Base-by-base conservation (phyloP, 2,888 invertebrate species). In the Standfussiana lucernea region DNA sequence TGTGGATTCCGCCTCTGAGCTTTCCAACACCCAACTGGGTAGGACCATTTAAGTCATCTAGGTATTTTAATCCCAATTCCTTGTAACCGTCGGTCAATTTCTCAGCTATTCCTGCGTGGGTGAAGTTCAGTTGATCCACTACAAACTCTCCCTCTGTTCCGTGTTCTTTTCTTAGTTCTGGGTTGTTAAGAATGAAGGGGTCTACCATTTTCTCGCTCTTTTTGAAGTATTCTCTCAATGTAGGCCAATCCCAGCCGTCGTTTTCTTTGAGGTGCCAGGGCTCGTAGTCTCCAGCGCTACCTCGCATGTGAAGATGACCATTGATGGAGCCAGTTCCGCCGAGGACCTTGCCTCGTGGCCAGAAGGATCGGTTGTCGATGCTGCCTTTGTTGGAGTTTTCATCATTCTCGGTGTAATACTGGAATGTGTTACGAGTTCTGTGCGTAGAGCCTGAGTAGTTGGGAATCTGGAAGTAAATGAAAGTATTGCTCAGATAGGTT, bases 1-100 rank as follows among this genome's bases (percentile, higher is more conserved):
- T 94, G 79, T 97, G 84, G 72, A 95, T 94, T 1, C 95, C 94
- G 4, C 97, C 97, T 88, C 97, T 95, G 24, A 97, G 94, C 85
- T 96, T 97, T 28, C 96, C 97, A n/a, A 97, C 94, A 1, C 97
- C 97, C 87, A 97, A 95, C 91, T 97, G 97, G 10, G 94, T 93
- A 0, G 92, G 92, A 0, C 96, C 96, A 77, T 96, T 96, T 56
- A 96, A 90, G 78, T 96, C 93, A 50, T 95, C 92, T 68, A 97
- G 89, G 83, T 94, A 95, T 40, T 93, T 92, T 62, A 97, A 91
- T 4, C 97, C 97, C 84, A 97, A 89, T 90, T 97, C 97, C 87
- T 92, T 89, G 59, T 97, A 97, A 1, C 95, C 97, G 72, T 95
- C 88, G 64, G 87, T 92, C 37, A 96, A 86, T 85, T 89, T 93